phyloP scores from a whole-genome alignment of 2,113 vertebrate species.

The Sylvicapra grimmia region DNA sequence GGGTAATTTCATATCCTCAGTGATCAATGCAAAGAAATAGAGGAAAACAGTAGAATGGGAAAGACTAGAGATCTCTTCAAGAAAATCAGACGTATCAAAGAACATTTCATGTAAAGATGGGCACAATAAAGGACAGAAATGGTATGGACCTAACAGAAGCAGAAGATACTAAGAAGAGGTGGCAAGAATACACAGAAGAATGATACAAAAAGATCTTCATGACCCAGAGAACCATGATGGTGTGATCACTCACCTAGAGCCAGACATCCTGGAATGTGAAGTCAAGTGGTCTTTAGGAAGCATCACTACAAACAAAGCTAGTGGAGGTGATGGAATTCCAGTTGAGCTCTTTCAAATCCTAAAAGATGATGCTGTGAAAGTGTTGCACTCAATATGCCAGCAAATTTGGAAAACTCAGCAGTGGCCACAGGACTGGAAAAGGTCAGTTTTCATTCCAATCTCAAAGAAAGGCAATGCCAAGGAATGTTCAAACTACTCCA shows the following conservation, averaged over 20 bases:
- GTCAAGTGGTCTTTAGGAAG: not conserved
- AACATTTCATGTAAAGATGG: not conserved
- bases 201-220: not conserved
- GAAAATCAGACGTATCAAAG: not conserved
- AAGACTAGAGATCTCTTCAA: not conserved
- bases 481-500: not conserved
- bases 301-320: not conserved
- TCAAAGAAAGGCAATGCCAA: not conserved
- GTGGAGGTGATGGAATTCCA: not conserved
- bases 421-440: not conserved
- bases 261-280: not conserved
- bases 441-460: not conserved
- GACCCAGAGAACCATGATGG: not conserved
- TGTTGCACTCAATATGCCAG: not conserved
- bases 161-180: not conserved
- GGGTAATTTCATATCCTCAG: not conserved
- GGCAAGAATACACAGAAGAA: not conserved
- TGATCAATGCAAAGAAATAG: not conserved
- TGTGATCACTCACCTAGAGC: not conserved
- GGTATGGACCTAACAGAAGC: not conserved
- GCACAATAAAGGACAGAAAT: not conserved
- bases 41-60: not conserved
- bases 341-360: not conserved
- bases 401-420: not conserved
- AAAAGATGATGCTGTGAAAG: not conserved